A percentile compares a stretch with the other conserved stretches of the same genome.
Conservation (phyloP, 2,888 invertebrate species). For the Dasypogon diadema region DNA sequence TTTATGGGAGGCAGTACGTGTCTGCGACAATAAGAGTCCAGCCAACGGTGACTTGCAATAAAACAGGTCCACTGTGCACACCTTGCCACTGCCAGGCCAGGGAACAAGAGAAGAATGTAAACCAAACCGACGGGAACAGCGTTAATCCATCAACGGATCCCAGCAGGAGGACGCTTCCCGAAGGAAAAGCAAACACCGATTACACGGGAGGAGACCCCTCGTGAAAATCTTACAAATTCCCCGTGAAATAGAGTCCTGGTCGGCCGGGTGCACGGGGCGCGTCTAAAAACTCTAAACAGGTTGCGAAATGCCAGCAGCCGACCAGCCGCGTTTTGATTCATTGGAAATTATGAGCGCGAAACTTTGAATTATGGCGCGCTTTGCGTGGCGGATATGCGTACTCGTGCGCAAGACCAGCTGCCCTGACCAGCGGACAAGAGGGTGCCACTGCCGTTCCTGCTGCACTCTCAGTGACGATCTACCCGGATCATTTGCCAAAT, state of each 20-base stretch:
- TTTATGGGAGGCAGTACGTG: slow-evolving; percentile 14
- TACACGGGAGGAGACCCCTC: neutral
- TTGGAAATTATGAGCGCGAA: neutral
- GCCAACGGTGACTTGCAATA: slow-evolving; percentile 31
- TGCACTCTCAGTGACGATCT: no score
- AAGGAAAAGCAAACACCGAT: slow-evolving; percentile 23
- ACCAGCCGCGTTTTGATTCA: neutral
- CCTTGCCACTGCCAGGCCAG: neutral
- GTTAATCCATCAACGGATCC: slow-evolving; percentile 19
- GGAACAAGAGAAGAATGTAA: slow-evolving; percentile 3
- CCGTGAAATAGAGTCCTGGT: slow-evolving; percentile 21
- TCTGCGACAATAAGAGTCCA: slow-evolving; percentile 14
- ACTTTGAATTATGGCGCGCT: neutral
- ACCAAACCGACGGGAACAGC: slow-evolving; percentile 17
- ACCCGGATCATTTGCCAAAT: neutral
- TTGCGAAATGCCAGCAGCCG: neutral
- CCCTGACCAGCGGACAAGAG: neutral
- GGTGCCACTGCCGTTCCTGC: neutral
- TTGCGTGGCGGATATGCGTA: neutral
- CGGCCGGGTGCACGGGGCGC: neutral
- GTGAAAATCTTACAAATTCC: neutral
- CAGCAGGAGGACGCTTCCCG: slow-evolving; percentile 6
- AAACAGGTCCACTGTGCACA: neutral
- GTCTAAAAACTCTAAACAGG: neutral
- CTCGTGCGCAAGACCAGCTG: neutral